Conservation (phyloP, 2,113 vertebrate genomes). For the Rhinolophus sinicus region DNA sequence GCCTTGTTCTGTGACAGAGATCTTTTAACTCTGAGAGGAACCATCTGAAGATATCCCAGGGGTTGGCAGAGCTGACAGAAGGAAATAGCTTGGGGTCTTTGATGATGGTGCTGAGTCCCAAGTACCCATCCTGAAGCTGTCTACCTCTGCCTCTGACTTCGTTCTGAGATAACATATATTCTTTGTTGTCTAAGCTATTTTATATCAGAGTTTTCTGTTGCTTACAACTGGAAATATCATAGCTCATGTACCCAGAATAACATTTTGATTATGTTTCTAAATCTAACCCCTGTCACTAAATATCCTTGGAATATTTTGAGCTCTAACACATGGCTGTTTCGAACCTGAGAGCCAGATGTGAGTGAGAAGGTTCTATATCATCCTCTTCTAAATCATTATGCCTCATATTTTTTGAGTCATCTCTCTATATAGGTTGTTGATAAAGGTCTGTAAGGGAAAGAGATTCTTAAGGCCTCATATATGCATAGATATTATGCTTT, state of each 20-base stretch:
- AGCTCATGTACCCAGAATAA: neutral
- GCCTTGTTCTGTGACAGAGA: neutral
- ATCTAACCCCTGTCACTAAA: neutral
- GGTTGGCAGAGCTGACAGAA: neutral
- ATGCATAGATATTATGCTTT: neutral
- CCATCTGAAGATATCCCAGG: neutral
- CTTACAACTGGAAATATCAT: neutral
- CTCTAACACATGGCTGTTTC: neutral
- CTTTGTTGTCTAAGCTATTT: neutral
- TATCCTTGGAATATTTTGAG: constrained; percentile 23
- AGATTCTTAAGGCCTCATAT: neutral
- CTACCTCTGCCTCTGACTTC: neutral
- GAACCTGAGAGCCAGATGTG: neutral
- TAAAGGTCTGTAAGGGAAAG: neutral
- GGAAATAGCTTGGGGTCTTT: neutral
- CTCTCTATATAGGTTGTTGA: neutral
- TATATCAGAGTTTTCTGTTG: neutral
- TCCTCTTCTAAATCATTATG: neutral
- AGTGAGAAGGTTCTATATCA: neutral
- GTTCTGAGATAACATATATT: neutral
- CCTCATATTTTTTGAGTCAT: neutral
- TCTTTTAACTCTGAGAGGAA: neutral
- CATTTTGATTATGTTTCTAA: constrained; percentile 7
- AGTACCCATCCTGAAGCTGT: neutral
- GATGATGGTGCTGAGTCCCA: neutral